Conservation (phyloP, 2,113 vertebrate species). For the Axis porcinus region DNA sequence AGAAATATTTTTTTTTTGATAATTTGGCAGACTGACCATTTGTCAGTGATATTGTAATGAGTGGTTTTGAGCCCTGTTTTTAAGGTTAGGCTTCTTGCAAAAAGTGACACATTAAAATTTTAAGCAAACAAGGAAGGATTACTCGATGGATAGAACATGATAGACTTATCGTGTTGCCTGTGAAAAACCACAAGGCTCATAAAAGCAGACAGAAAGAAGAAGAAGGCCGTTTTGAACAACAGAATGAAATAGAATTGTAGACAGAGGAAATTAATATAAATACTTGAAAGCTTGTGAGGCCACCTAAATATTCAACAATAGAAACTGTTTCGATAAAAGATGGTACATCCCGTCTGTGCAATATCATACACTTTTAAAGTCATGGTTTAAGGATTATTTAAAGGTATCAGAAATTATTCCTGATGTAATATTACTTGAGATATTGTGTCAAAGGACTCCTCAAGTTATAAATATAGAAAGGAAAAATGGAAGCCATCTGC, state of each 20-base stretch:
- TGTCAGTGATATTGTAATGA: neutral
- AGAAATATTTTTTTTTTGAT: constrained; percentile 1
- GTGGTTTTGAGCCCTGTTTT: neutral
- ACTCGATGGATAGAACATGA: neutral
- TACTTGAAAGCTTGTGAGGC: neutral
- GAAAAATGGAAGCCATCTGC: neutral
- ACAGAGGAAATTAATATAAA: neutral
- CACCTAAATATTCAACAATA: neutral
- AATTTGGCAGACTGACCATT: neutral
- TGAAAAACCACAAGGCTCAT: neutral
- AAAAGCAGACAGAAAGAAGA: neutral
- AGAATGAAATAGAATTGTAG: neutral
- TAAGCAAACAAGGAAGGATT: neutral
- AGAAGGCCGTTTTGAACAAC: neutral
- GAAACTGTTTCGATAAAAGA: neutral
- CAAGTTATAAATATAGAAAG: neutral
- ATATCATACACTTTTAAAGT: neutral
- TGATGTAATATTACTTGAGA: neutral
- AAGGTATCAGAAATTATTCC: neutral
- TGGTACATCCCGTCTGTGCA: neutral
- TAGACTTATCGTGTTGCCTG: neutral
- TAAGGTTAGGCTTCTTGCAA: neutral
- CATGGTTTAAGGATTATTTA: neutral
- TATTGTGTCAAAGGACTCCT: neutral
- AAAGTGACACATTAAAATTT: constrained; percentile 19